Evolutionary conservation across 2,888 invertebrate genomes (phyloP), one percentile per base, ranked within the genome.

Genomic region (Tromatobia lineatoria): DNA sequence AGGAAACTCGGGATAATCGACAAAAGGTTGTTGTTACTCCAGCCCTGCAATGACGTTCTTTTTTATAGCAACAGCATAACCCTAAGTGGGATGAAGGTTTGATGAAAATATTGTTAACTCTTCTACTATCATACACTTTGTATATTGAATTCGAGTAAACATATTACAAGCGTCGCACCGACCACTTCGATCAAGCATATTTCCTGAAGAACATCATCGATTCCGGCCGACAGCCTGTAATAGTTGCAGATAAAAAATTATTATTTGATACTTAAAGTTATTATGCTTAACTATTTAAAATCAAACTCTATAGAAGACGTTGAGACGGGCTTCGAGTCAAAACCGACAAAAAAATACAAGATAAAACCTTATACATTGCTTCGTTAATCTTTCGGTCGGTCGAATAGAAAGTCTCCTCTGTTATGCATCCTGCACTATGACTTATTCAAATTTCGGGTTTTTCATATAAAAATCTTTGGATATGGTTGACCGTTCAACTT

Each of bases 121-220:
- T 57, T 18, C 18, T 90, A 92, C 92, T 89, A 87, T 90, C 20
- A 92, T 88, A 50, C n/a, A n/a, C 4, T 89, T 87, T 78, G 90
- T 90, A 77, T 90, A 92, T 79, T 90, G 92, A 1, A 93, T 82
- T 50, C 50, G n/a, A 50, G 18, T 18, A 92, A 90, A 45, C 92
- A 93, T 76, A 92, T 91, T 13, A 91, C 89, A 47, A 92, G 25
- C 3, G 91, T 91, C 69, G 90, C 90, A 0, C 90, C 90, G 25
- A 83, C n/a, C n/a, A 84, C 71, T 69, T 85, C 85, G 45, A 85
- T 47, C 11, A 81, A 61, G 77, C 83, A 86, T 15, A 86, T 74
- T 57, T 83, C 77, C 47, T 73, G 79, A n/a, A 86, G 29, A 18
- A 57, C 20, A 20, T 77, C 18, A 15, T 86, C 85, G 34, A 85